Conservation (phyloP, 2,113 vertebrate species). For the Pachycephala philippinensis region DNA sequence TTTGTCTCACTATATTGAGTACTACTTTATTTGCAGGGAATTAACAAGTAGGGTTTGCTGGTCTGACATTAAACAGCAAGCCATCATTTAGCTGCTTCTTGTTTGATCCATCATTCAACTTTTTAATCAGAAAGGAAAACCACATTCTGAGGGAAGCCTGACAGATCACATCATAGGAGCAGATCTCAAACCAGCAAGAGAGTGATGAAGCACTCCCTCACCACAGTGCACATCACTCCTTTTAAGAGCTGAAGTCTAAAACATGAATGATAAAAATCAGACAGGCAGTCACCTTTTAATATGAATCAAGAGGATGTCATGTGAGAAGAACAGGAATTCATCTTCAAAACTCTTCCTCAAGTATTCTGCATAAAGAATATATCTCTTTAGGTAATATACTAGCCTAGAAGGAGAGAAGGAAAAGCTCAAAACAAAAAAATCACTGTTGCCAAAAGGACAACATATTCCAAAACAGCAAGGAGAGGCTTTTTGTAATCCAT, state of each 20-base stretch:
- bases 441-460: neutral
- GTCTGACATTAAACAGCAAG: neutral
- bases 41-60: neutral
- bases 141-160: neutral
- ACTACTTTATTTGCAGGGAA: neutral
- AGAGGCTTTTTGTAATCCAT: neutral
- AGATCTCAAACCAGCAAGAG: neutral
- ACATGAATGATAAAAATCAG: constrained; percentile 19
- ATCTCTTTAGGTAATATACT: neutral
- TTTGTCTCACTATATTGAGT: neutral
- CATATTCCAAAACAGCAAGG: neutral
- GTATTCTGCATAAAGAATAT: neutral
- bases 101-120: neutral
- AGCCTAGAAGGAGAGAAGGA: neutral
- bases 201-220: neutral
- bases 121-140: neutral
- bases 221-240: neutral
- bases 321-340: neutral
- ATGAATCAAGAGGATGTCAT: constrained; percentile 11
- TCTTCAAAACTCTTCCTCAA: neutral
- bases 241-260: neutral
- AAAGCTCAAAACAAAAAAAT: neutral
- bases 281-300: neutral
- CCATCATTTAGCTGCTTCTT: neutral
- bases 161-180: neutral